phyloP scores from a whole-genome alignment of 2,888 invertebrate genomes.

The Mongoloraphidia duomilia region DNA sequence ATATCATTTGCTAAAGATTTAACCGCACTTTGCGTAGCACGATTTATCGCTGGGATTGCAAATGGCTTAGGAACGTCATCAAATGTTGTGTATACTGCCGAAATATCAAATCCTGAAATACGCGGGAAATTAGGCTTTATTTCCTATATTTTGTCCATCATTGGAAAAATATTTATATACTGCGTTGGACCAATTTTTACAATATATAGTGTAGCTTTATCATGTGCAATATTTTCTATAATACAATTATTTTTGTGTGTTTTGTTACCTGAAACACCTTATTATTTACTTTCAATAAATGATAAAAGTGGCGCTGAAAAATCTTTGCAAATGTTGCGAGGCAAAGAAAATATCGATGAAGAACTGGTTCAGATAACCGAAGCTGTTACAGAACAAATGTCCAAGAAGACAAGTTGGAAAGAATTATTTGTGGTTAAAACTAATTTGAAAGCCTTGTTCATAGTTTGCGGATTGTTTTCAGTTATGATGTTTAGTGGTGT shows the following conservation, averaged over 20 bases:
- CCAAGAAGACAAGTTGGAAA: slow-evolving; percentile 34
- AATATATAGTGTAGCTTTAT: slow-evolving; percentile 37
- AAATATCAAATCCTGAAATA: too few relatives aligned
- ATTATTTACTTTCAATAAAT: slow-evolving; percentile 30
- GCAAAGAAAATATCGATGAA: slow-evolving; percentile 33
- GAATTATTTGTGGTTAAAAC: slow-evolving; percentile 39
- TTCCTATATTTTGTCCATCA: too few relatives aligned
- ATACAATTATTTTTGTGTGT: slow-evolving; percentile 40
- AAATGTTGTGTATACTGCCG: too few relatives aligned
- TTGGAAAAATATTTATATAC: slow-evolving; percentile 45
- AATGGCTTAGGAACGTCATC: too few relatives aligned
- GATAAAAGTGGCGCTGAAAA: slow-evolving; percentile 31
- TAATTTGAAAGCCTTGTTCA: slow-evolving; percentile 45
- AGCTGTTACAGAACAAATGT: slow-evolving; percentile 31
- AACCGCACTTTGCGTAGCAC: too few relatives aligned
- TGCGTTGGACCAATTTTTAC: slow-evolving; percentile 43
- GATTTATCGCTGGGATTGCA: too few relatives aligned
- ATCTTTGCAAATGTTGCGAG: slow-evolving; percentile 42
- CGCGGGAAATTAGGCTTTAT: too few relatives aligned
- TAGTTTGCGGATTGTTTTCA: slow-evolving; percentile 28
- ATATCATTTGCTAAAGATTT: too few relatives aligned
- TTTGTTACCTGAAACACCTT: slow-evolving; percentile 52
- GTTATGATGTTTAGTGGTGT: slow-evolving; percentile 26
- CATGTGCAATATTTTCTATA: slow-evolving; percentile 42
- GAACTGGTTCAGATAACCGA: slow-evolving; percentile 26